Conservation (phyloP, 2,113 vertebrate genomes). For the Serilophus lunatus region DNA sequence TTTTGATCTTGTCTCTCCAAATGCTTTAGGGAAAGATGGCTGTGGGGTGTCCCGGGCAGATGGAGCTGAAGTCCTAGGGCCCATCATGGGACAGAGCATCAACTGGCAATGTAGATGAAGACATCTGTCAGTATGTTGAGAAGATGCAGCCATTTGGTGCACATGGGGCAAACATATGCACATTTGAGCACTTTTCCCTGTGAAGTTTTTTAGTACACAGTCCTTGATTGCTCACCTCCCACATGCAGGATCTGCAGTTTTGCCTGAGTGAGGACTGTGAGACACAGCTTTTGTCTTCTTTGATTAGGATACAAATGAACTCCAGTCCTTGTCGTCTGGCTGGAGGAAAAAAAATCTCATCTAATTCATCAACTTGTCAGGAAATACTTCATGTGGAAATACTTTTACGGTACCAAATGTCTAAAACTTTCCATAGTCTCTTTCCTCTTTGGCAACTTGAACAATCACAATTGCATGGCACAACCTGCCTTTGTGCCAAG, state of each 20-base stretch:
- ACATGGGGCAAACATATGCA: neutral
- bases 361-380: neutral
- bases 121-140: rapidly evolving
- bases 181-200: neutral
- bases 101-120: neutral
- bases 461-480: neutral
- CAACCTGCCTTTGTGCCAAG: neutral
- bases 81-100: rapidly evolving
- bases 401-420: neutral
- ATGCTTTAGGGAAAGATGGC: neutral
- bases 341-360: neutral
- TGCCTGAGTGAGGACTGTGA: rapidly evolving
- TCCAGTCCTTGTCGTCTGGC: neutral
- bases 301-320: neutral
- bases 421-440: neutral
- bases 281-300: neutral
- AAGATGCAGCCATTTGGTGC: neutral
- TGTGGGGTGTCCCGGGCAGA: rapidly evolving
- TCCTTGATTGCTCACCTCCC: neutral
- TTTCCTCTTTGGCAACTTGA: neutral
- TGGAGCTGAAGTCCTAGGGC: neutral
- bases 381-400: neutral
- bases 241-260: neutral
- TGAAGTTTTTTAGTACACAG: neutral
- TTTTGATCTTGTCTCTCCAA: neutral